These are phyloP conservation scores for Spodoptera littoralis DNA, from an alignment of 2,888 invertebrate genomes.

Conservation along the genomic window DNA sequence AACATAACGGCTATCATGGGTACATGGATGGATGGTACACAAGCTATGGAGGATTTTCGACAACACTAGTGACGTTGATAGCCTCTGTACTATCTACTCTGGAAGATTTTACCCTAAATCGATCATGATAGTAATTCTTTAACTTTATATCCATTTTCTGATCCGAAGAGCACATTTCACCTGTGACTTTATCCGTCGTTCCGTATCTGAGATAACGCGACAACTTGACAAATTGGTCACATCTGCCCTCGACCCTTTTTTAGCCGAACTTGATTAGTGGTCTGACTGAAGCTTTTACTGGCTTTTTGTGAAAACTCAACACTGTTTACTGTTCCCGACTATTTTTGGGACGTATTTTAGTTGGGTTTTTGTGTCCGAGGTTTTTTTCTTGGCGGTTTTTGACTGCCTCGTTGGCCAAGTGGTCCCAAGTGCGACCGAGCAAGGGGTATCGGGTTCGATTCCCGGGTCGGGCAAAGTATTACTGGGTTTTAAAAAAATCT, in stretches of 20 bases:
- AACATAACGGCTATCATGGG: too few relatives aligned
- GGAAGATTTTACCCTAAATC: too few relatives aligned
- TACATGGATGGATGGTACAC: too few relatives aligned
- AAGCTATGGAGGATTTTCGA: too few relatives aligned
- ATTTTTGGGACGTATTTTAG: conserved; percentile 30
- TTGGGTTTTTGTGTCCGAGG: conserved; percentile 13
- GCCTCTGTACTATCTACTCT: too few relatives aligned
- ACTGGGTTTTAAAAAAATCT: too few relatives aligned
- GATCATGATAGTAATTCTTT: background rate
- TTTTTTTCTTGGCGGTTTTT: conserved; percentile 6
- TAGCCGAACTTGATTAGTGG: conserved; percentile 49
- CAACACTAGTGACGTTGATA: too few relatives aligned
- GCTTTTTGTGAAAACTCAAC: conserved; percentile 37
- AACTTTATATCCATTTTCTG: conserved; percentile 4
- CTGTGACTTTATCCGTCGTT: conserved; percentile 29
- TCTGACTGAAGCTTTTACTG: conserved; percentile 35
- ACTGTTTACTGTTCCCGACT: conserved; percentile 42
- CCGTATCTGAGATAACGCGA: conserved; percentile 46
- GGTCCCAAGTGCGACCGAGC: too few relatives aligned
- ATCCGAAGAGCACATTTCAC: conserved; percentile 16
- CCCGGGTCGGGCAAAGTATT: too few relatives aligned
- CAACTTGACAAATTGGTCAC: conserved; percentile 54
- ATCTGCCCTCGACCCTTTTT: conserved; percentile 39
- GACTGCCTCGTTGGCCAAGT: too few relatives aligned
- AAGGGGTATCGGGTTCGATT: too few relatives aligned